Base-by-base conservation (phyloP, 2,113 vertebrate species). In the Centropus bengalensis region DNA sequence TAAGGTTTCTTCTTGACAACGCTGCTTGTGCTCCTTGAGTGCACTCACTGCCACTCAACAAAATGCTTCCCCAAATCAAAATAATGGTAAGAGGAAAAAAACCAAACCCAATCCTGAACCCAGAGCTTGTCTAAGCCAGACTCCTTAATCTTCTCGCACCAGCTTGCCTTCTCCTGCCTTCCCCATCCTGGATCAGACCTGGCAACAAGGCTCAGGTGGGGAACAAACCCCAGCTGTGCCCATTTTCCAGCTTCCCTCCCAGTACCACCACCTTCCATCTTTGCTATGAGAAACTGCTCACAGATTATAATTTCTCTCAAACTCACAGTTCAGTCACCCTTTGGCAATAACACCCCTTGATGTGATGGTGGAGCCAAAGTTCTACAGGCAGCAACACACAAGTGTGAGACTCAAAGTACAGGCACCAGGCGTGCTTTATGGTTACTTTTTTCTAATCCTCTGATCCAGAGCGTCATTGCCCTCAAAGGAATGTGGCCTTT, bases 361-460 rank as follows among this genome's bases (percentile, higher is more conserved):
- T 6, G 13, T 6, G 12, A 8, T 4, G 15, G n/a, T 66, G 67
- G 32, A 77, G 56, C 19, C 40, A 24, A 40, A 14, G 1, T 8
- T 18, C 45, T 36, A 30, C 11, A 38, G 32, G 24, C 28, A 66
- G 20, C 6, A 3, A 8, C 1, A 4, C 1, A 28, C 12, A n/a
- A 67, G 3, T 4, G 58, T 82, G 24, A 11, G 32, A 59, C 62
- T 38, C 13, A 33, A 52, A 52, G 30, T 2, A 23, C 17, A 69
- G 51, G 38, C 22, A 30, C 1, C 0, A 0, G 20, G 12, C 1
- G 3, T 2, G 5, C 12, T 9, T 73, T 69, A 7, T 4, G 20
- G 21, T 24, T 55, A 19, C 32, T 63, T 36, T 38, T n/a, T n/a
- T 27, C 11, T 4, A 58, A 60, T 10, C 8, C 45, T 15, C 38